A percentile compares a stretch with the other conserved stretches of the same genome.
These are phyloP conservation scores for Sebastes minor DNA, from an alignment of 2,797 vertebrate species.

Conservation along the genomic window DNA sequence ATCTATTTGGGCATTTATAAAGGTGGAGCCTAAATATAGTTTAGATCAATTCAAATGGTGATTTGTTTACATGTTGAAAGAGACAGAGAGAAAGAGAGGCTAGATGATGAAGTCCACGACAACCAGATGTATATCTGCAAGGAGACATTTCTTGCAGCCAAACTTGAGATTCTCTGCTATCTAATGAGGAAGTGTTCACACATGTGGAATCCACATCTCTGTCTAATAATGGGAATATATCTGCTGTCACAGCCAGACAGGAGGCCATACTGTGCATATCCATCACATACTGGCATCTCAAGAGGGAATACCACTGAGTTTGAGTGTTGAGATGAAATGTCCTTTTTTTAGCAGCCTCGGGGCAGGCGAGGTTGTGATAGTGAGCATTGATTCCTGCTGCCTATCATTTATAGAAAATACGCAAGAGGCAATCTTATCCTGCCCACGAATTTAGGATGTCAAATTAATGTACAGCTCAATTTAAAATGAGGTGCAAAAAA, in stretches of 20 bases:
- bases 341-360: background rate
- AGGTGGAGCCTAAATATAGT: background rate
- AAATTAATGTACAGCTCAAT: slow-evolving; percentile 8
- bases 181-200: slow-evolving; percentile 1
- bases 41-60: background rate
- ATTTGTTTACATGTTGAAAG: background rate
- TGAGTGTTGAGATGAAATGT: background rate
- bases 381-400: slow-evolving; percentile 4
- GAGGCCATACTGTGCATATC: slow-evolving; percentile 13
- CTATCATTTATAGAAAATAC: slow-evolving; percentile 24
- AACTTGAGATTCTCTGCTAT: background rate
- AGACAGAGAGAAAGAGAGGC: background rate
- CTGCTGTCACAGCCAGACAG: background rate
- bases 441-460: slow-evolving; percentile 6
- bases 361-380: background rate
- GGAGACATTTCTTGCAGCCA: background rate
- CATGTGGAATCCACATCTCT: background rate
- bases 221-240: slow-evolving; percentile 28
- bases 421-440: background rate
- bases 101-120: background rate
- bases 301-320: background rate
- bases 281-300: slow-evolving; percentile 31
- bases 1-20: background rate
- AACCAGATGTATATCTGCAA: background rate
- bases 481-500: slow-evolving; percentile 4